Evolutionary conservation across 1,140 invertebrate genomes (phyloP), one percentile per base, ranked within the genome.

Genomic region (Sweltsa coloradensis): DNA sequence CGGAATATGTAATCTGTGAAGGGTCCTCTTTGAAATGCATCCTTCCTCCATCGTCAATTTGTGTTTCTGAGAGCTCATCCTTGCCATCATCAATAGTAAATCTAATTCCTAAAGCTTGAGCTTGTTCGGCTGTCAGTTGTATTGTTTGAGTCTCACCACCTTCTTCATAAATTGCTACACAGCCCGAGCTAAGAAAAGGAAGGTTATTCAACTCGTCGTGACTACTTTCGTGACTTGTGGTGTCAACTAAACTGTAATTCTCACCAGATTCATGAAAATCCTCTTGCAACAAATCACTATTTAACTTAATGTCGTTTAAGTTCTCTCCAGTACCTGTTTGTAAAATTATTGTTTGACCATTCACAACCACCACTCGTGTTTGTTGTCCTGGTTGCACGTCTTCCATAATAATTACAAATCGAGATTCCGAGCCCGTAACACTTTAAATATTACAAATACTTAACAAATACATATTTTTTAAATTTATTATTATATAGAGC

Each of bases 221-320:
- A 7, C 42, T 46, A 22, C 41, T 29, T 14, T 29, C 24, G 26
- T 41, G 36, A 14, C 34, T 24, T 1, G 19, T 34, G 9, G 23
- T 51, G 7, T 51, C 50, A 14, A 42, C 51, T 45, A 34, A 51
- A 24, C 45, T 43, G 16, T 53, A 27, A 22, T 51, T 50, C 4
- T 51, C 49, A 25, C 39, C 48, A 37, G 43, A 45, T 50, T 66
- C 64, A 26, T 57, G 58, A 11, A 70, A 51, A 16, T 63, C 64
- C 52, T 64, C 59, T 25, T 65, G 61, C 34, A 69, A 52, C 29
- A 68, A 60, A 53, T 68, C 67, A 34, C 62, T 60, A 53, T 49
- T 57, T 11, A 60, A 49, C 45, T 50, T 46, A 41, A n/a, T n/a
- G n/a, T 46, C 50, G 25, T 42, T 45, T 16, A 48, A 39, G 31